Evolutionary conservation across 2,797 vertebrate species (phyloP).

Genomic region (Eidolon dupreanum): DNA sequence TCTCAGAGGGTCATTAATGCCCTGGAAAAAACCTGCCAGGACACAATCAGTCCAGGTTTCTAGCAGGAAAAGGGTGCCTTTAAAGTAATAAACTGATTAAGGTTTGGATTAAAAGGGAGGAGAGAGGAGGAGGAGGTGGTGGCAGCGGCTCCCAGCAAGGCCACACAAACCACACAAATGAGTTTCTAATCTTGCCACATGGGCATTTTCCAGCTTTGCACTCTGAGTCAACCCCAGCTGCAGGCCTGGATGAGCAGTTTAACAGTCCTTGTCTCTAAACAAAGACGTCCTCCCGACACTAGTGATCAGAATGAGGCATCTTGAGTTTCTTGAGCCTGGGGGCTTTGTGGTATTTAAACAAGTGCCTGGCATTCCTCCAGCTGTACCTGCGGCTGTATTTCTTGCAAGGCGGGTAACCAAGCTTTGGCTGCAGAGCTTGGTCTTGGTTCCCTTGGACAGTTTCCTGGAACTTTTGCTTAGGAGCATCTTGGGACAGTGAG

Average conservation of each 20-base stretch:
- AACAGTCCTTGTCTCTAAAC: conserved; percentile 83
- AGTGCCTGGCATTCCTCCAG: conserved; percentile 87
- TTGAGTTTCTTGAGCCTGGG: conserved; percentile 88
- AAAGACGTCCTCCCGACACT: neutral
- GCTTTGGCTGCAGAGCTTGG: neutral
- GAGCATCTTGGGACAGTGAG: conserved; percentile 64
- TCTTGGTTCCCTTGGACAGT: neutral
- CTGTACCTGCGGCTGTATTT: conserved; percentile 85
- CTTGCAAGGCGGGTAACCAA: conserved; percentile 41
- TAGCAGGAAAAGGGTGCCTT: conserved; percentile 85
- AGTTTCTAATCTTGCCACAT: conserved; percentile 84
- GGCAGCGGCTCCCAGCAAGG: conserved; percentile 87
- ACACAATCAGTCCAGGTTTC: conserved; percentile 80
- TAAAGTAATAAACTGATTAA: conserved; percentile 90
- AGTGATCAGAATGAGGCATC: conserved; percentile 86
- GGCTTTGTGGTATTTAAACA: conserved; percentile 87
- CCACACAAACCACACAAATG: conserved; percentile 83
- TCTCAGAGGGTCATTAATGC: conserved; percentile 76
- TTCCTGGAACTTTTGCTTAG: conserved; percentile 17
- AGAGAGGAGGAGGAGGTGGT: neutral
- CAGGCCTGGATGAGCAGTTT: conserved; percentile 88
- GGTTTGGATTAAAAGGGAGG: conserved; percentile 85
- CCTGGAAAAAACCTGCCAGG: conserved; percentile 80
- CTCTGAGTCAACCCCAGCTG: conserved; percentile 88
- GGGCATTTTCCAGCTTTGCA: conserved; percentile 85